Percentiles rank a stretch among this genome's conserved stretches.
Evolutionary conservation across 2,888 invertebrate genomes (phyloP).

Genomic region (Cryptocephalus primarius): DNA sequence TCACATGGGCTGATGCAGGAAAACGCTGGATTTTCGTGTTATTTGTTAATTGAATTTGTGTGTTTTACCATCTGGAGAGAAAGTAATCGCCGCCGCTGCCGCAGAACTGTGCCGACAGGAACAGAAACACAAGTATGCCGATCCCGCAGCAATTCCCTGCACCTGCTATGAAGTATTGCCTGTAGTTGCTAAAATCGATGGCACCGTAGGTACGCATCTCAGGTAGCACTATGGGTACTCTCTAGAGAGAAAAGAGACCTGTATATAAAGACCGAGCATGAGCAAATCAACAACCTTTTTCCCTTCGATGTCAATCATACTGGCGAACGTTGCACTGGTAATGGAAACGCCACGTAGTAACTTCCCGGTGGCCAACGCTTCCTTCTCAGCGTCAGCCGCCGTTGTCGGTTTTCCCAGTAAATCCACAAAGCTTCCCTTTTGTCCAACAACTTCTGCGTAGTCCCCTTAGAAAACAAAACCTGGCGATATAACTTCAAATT

Average conservation of each 20-base stretch:
- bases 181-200: conserved; percentile 40
- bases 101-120: conserved; percentile 41
- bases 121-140: conserved; percentile 40
- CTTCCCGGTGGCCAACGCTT: conserved; percentile 12
- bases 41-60: too few species aligned
- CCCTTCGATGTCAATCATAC: conserved; percentile 22
- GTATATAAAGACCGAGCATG: too few species aligned
- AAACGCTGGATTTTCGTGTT: too few species aligned
- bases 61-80: conserved; percentile 25
- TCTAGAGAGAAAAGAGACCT: conserved; percentile 5
- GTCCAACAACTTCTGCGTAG: conserved; percentile 5
- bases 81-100: conserved; percentile 34
- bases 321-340: conserved; percentile 18
- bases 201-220: conserved; percentile 43
- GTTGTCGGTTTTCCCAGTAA: conserved; percentile 17
- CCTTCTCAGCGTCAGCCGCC: conserved; percentile 14
- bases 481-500: too few species aligned
- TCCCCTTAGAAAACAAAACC: conserved; percentile 1
- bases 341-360: conserved; percentile 5
- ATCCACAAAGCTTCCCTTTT: conserved; percentile 29
- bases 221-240: conserved; percentile 37
- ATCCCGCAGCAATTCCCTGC: conserved; percentile 40
- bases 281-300: too few species aligned
- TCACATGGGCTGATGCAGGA: too few species aligned
- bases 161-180: conserved; percentile 47